These are phyloP conservation scores for Capricornis sumatraensis DNA, from an alignment of 2,113 vertebrate genomes.

Conservation along the genomic window DNA sequence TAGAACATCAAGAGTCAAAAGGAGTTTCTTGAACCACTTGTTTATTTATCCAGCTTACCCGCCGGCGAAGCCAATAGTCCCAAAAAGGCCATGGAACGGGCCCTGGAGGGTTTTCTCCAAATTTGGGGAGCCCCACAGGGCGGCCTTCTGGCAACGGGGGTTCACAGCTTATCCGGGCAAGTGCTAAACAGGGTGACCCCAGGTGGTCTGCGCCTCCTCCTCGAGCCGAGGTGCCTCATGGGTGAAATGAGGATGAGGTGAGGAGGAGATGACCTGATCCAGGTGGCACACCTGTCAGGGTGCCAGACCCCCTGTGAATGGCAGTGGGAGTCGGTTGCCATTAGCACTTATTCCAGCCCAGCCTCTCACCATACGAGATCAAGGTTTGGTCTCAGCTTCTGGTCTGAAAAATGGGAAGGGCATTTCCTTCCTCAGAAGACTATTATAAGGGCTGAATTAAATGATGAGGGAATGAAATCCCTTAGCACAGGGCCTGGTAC, in stretches of 20 bases:
- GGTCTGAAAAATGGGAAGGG: background rate
- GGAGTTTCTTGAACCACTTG: background rate
- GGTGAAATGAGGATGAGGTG: too few species aligned
- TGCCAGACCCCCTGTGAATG: too few species aligned
- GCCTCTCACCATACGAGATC: background rate
- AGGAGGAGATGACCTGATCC: background rate
- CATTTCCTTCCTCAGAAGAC: background rate
- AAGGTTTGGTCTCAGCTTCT: background rate
- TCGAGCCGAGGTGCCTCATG: fast-evolving
- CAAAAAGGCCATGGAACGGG: background rate
- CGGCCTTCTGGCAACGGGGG: background rate
- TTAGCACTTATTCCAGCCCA: background rate
- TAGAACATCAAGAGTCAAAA: background rate
- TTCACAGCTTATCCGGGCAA: background rate
- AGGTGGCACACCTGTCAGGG: fast-evolving
- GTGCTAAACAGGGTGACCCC: background rate
- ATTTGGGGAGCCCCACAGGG: background rate
- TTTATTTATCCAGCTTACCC: background rate
- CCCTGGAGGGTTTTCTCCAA: background rate
- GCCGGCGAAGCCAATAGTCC: background rate
- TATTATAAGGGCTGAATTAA: background rate
- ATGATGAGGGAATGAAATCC: background rate
- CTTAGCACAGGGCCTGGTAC: background rate
- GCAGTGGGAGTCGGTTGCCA: background rate
- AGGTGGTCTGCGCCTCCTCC: background rate